Conservation (phyloP, 2,888 invertebrate genomes). For the Netelia virgata region DNA sequence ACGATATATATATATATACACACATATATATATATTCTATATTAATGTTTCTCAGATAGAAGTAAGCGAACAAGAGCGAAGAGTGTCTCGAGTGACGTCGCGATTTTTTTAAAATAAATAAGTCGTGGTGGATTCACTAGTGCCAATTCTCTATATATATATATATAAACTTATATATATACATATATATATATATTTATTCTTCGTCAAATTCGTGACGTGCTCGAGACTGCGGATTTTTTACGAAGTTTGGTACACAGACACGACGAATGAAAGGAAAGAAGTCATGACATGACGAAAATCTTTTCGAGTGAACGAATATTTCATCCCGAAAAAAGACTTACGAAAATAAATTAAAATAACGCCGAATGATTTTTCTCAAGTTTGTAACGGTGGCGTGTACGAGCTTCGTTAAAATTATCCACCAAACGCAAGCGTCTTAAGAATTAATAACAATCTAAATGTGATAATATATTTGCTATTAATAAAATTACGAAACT, state of each 20-base stretch:
- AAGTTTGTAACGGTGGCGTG: not conserved
- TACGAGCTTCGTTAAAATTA: constrained; percentile 37
- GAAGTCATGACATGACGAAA: not conserved
- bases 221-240: constrained; percentile 58
- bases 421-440: constrained; percentile 75
- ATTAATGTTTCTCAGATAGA: constrained; percentile 83
- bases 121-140: constrained; percentile 72
- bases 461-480: constrained; percentile 85
- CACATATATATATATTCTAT: constrained; percentile 77
- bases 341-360: no score
- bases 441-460: constrained; percentile 84
- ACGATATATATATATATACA: constrained; percentile 72
- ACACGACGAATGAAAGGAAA: not conserved
- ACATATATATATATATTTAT: constrained; percentile 29
- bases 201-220: constrained; percentile 63
- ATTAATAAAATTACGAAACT: constrained; percentile 78
- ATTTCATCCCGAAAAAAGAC: no score
- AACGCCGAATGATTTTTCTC: not conserved
- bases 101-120: constrained; percentile 70
- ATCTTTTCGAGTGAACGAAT: no score
- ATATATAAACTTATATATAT: constrained; percentile 48
- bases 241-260: constrained; percentile 39
- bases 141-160: constrained; percentile 66
- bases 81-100: constrained; percentile 68
- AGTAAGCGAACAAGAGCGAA: constrained; percentile 60